phyloP scores from a whole-genome alignment of 2,797 vertebrate genomes.

The Acanthurus tractus region DNA sequence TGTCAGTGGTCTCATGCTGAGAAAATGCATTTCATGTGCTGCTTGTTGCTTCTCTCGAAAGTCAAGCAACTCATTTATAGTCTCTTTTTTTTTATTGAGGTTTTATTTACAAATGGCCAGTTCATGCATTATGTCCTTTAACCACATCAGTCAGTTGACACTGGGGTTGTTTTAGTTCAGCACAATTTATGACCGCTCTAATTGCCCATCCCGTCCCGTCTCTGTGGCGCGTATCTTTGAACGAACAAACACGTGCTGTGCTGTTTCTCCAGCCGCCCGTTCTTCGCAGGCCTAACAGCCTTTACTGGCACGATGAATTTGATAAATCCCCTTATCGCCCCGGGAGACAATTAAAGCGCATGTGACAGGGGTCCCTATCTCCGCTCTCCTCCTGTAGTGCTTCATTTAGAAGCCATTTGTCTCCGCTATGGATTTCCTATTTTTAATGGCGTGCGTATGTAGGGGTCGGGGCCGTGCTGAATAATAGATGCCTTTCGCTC shows the following conservation, averaged over 20 bases:
- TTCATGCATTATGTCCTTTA: slow-evolving; percentile 42
- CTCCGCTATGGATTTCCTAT: slow-evolving; percentile 88
- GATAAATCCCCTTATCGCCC: slow-evolving; percentile 83
- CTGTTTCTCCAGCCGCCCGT: slow-evolving; percentile 56
- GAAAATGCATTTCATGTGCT: slow-evolving; percentile 11
- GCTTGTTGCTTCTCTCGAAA: slow-evolving; percentile 6
- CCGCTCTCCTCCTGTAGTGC: slow-evolving; percentile 82
- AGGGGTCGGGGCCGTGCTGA: slow-evolving; percentile 78
- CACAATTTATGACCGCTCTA: slow-evolving; percentile 69
- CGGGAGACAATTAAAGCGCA: slow-evolving; percentile 86
- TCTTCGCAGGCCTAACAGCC: slow-evolving; percentile 55
- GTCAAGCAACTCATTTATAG: neutral
- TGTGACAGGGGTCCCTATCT: slow-evolving; percentile 86
- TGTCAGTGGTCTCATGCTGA: neutral
- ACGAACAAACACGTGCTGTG: slow-evolving; percentile 68
- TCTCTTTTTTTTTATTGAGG: neutral
- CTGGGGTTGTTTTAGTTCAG: slow-evolving; percentile 47
- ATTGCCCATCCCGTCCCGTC: slow-evolving; percentile 52
- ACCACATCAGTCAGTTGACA: slow-evolving; percentile 42
- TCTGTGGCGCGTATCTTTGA: slow-evolving; percentile 53
- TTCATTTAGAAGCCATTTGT: slow-evolving; percentile 88
- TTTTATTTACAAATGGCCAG: slow-evolving; percentile 28
- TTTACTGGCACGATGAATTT: slow-evolving; percentile 77
- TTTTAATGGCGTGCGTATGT: slow-evolving; percentile 83
- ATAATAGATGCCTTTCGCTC: slow-evolving; percentile 82